Conservation (phyloP, 2,797 vertebrate genomes). For the Sphenopsis melanotis region DNA sequence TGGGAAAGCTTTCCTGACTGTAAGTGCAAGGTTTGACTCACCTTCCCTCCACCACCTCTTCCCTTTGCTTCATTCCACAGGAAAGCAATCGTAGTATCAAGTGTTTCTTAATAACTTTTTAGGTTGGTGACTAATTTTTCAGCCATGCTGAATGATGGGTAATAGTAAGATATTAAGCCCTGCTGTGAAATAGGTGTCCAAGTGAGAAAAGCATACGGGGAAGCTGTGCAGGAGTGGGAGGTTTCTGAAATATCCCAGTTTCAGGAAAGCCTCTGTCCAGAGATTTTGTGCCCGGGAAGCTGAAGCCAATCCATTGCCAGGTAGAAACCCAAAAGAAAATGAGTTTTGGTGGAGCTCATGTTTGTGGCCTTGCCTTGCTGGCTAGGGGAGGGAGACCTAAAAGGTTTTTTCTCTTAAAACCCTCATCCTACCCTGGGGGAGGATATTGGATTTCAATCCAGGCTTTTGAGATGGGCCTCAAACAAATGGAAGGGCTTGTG, state of each 20-base stretch:
- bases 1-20: background rate
- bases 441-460: conserved; percentile 5
- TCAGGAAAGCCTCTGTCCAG: background rate
- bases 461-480: background rate
- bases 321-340: conserved; percentile 36
- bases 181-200: conserved; percentile 5
- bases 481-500: background rate
- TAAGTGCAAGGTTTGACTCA: background rate
- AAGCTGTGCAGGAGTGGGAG: background rate
- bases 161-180: conserved; percentile 8
- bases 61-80: background rate
- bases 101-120: conserved; percentile 52
- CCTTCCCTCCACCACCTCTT: background rate
- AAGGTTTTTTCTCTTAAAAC: background rate
- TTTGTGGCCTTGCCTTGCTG: conserved; percentile 31
- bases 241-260: background rate
- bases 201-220: background rate
- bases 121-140: conserved; percentile 59
- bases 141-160: conserved; percentile 5
- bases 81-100: conserved; percentile 54
- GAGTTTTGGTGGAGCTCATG: background rate
- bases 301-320: background rate
- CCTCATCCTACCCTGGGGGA: background rate
- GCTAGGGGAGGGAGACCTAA: background rate
- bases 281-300: background rate